Conservation (phyloP, 1,140 invertebrate genomes). For the Zaprionus kolodkinae region DNA sequence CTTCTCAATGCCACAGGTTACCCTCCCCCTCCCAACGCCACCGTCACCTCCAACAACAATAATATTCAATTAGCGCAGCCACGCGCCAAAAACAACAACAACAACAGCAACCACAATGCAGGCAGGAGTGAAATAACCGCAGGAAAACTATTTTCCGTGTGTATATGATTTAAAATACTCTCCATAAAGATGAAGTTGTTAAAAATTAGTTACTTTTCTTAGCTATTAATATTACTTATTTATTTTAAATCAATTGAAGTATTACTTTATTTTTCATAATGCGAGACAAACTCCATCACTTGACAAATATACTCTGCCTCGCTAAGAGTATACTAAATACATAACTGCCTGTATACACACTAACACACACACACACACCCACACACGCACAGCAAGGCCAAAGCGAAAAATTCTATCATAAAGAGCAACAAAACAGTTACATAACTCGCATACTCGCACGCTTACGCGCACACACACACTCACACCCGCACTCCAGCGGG, state of each 20-base stretch:
- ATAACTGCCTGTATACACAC: slow-evolving; percentile 5
- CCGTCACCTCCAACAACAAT: slow-evolving; percentile 8
- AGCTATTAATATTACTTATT: no score
- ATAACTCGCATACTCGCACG: slow-evolving; percentile 38
- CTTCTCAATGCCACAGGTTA: slow-evolving; percentile 22
- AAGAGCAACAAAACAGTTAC: slow-evolving; percentile 59
- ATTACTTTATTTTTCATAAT: no score
- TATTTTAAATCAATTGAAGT: no score
- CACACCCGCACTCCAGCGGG: slow-evolving; percentile 11
- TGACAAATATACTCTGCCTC: neutral
- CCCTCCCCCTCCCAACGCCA: neutral
- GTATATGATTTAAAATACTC: neutral
- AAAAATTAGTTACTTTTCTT: neutral
- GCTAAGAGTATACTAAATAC: neutral
- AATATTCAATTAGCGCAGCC: slow-evolving; percentile 56
- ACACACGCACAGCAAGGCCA: slow-evolving; percentile 40
- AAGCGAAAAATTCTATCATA: slow-evolving; percentile 59
- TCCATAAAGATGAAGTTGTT: neutral
- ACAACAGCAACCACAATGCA: slow-evolving; percentile 1
- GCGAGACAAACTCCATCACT: neutral
- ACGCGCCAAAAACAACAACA: slow-evolving; percentile 41
- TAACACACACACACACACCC: slow-evolving; percentile 13
- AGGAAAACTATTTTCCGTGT: neutral
- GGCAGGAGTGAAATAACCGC: slow-evolving; percentile 1
- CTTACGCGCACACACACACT: slow-evolving; percentile 17